phyloP scores from a whole-genome alignment of 2,113 vertebrate species.

The Phaethornis superciliosus region DNA sequence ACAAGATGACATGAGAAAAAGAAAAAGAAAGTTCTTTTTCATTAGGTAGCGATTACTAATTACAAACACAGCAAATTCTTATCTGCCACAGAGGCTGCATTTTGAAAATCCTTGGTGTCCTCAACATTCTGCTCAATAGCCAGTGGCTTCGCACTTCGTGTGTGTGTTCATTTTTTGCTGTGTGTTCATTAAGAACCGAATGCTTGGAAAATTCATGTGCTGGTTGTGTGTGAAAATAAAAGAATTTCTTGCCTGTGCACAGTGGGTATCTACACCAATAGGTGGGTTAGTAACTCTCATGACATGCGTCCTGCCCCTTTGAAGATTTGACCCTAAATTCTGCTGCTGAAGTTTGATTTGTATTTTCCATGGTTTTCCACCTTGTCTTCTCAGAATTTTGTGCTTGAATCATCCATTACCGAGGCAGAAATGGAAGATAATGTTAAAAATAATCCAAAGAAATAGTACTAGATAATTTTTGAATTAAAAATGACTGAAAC shows the following conservation, averaged over 20 bases:
- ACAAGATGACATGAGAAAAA: background rate
- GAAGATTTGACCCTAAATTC: constrained; percentile 17
- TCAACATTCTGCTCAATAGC: background rate
- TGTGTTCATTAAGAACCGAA: background rate
- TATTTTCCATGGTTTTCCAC: constrained; percentile 1
- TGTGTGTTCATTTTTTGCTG: constrained; percentile 30
- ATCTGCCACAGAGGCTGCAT: background rate
- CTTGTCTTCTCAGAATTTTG: background rate
- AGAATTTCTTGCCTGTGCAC: background rate
- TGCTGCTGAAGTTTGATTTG: background rate
- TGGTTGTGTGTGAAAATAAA: background rate
- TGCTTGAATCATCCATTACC: background rate
- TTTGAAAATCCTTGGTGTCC: background rate
- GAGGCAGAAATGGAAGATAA: constrained; percentile 35
- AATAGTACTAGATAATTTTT: constrained; percentile 5
- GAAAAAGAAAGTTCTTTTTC: background rate
- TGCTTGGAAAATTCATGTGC: background rate
- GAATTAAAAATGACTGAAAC: constrained; percentile 42
- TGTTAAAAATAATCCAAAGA: background rate
- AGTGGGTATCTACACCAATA: background rate
- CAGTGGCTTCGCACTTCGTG: constrained; percentile 1
- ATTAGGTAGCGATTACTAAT: background rate
- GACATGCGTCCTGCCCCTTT: background rate
- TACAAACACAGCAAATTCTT: constrained; percentile 10
- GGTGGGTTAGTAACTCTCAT: background rate